Base-by-base conservation (phyloP, 2,888 invertebrate genomes). In the Xanthia togata region DNA sequence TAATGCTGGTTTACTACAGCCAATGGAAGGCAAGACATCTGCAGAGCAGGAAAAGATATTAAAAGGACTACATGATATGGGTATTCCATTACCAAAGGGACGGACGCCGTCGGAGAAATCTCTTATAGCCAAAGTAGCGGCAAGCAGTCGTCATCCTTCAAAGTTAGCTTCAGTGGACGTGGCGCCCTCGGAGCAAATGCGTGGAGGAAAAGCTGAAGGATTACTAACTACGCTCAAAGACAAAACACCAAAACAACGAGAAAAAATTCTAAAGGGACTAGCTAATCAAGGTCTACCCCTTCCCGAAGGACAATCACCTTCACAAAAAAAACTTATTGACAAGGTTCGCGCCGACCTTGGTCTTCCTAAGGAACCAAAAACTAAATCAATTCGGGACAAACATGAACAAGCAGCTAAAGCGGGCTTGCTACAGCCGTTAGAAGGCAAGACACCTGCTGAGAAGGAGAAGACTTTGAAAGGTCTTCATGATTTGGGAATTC, bases 11-110 rank as follows among this genome's bases (percentile, higher is more conserved):
- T 12, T 38, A 20, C 23, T 76, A 2, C 0, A 3, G 0, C 75
- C 75, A 0, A 47, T 76, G 14, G 77, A 75, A 63, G 53, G 76
- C 8, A 75, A 63, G 2, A 53, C 75, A 12, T 6, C 78, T 0
- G 55, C 79, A 6, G 62, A 91, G 57, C 91, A 90, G 75, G 89
- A 90, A 73, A 88, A 86, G 20, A 82, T 90, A 41, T 65, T 91
- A 38, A 71, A 57, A 65, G 80, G 63, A 8, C 79, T 85, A 69
- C 87, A 86, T 8, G 82, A 88, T 8, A 11, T 78, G 57, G 73
- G 57, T 0, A 72, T 78, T 0, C 26, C 64, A 3, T 73, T 78
- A 55, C 92, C 20, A 53, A 4, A 8, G 1, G 75, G 75, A 3
- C 44, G 65, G 2, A 89, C 89, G 0, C 44, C 77, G 23, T 89